Evolutionary conservation across 2,888 invertebrate genomes (phyloP).

Genomic region (Dusona sp.): DNA sequence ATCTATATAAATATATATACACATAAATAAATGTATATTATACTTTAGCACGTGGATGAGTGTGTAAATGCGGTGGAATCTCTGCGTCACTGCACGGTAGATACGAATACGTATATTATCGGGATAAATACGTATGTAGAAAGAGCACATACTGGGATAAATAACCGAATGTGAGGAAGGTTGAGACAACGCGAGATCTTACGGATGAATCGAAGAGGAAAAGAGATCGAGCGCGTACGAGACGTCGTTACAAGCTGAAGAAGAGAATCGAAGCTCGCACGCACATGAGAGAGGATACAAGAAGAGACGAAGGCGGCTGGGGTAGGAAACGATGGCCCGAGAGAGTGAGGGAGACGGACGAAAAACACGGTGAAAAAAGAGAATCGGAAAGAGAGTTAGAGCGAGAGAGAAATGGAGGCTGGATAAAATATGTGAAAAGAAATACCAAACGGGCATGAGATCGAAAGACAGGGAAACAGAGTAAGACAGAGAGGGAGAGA

Average conservation of each 20-base stretch:
- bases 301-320: constrained; percentile 45
- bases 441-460: constrained; percentile 67
- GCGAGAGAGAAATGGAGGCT: constrained; percentile 58
- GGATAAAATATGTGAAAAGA: constrained; percentile 69
- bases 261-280: constrained; percentile 25
- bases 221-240: constrained; percentile 44
- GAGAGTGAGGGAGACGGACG: constrained; percentile 48
- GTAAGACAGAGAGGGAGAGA: constrained; percentile 43
- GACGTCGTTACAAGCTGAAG: constrained; percentile 41
- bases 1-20: background rate
- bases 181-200: constrained; percentile 30
- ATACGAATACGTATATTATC: constrained; percentile 54
- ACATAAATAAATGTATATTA: background rate
- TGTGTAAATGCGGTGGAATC: constrained; percentile 25
- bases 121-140: constrained; percentile 27
- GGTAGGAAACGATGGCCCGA: constrained; percentile 64
- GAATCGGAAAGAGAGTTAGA: constrained; percentile 44
- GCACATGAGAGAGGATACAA: constrained; percentile 29
- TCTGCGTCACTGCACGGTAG: constrained; percentile 17
- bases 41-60: constrained; percentile 10
- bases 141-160: constrained; percentile 10
- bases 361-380: constrained; percentile 52
- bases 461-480: constrained; percentile 60
- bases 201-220: constrained; percentile 50
- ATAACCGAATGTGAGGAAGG: constrained; percentile 35